Evolutionary conservation across 2,113 vertebrate species (phyloP).

Genomic region (Manacus vitellinus): DNA sequence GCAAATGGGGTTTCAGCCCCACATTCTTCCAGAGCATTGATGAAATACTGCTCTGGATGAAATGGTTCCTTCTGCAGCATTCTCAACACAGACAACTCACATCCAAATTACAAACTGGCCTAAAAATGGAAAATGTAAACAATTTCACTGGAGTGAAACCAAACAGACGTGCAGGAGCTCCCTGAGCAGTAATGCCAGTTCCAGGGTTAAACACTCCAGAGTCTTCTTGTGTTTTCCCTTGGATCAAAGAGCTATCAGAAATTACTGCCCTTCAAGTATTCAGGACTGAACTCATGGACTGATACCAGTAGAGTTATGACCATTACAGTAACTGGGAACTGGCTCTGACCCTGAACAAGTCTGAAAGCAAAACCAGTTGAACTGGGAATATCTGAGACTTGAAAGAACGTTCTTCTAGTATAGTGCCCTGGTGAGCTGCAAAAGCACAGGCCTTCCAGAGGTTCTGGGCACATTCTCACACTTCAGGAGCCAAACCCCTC

Average conservation of each 20-base stretch:
- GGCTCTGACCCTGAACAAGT: neutral
- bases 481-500: neutral
- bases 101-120: neutral
- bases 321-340: neutral
- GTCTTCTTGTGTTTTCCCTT: neutral
- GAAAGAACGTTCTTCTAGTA: neutral
- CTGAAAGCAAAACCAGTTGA: neutral
- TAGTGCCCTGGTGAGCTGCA: neutral
- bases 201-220: neutral
- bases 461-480: no score
- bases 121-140: neutral
- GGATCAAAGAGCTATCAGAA: neutral
- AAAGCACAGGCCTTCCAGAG: neutral
- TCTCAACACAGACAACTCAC: neutral
- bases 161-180: neutral
- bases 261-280: neutral
- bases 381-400: neutral
- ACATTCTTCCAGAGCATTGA: neutral
- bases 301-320: rapidly evolving
- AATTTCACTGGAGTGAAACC: neutral
- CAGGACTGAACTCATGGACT: neutral
- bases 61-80: neutral
- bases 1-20: neutral
- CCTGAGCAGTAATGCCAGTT: neutral
- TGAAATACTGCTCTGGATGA: neutral